Base-by-base conservation (phyloP, 1,140 invertebrate species). In the Zaprionus gabonicus region DNA sequence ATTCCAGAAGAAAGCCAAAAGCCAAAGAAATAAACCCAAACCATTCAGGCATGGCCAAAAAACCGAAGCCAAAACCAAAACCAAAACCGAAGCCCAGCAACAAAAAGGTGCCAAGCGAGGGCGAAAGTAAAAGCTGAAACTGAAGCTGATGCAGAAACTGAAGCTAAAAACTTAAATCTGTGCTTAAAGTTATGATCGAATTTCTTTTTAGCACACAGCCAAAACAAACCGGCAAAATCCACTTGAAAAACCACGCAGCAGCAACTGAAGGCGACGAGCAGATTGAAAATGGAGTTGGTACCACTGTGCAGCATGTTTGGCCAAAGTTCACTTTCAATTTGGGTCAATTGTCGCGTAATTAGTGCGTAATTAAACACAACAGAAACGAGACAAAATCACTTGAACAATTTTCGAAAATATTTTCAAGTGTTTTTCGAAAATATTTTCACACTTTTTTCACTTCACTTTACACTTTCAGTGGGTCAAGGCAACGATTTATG, bases 121-220 rank as follows among this genome's bases (percentile, higher is more conserved):
- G 84, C 84, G 85, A 88, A 88, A 88, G 84, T 88, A 84, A 90
- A 88, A 88, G 84, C 78, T 81, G 71, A 84, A 64, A 69, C 78
- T 84, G 73, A 84, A 64, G 73, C 68, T 76, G 77, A 31, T 31
- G 28, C 78, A 81, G 73, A 84, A 57, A 69, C 68, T 76, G 72
- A 82, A 67, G 31, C 15, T 41, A 46, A 46, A 67, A 65, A 49
- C 63, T 53, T 81, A 64, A 64, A 53, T 78, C 38, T 27, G 6
- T 31, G 7, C 59, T 15, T 44, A n/a, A 46, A 38, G 27, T 65
- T 59, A 46, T 60, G 15, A 20, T 66, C 49, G 44, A 67, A 67
- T 81, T 85, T 88, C 59, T 76, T 87, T 79, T 86, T 80, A 83
- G 77, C 73, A 88, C 71, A 49, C 13, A 53, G 51, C 44, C 27